phyloP scores from a whole-genome alignment of 2,888 invertebrate species.

The Myathropa florea region DNA sequence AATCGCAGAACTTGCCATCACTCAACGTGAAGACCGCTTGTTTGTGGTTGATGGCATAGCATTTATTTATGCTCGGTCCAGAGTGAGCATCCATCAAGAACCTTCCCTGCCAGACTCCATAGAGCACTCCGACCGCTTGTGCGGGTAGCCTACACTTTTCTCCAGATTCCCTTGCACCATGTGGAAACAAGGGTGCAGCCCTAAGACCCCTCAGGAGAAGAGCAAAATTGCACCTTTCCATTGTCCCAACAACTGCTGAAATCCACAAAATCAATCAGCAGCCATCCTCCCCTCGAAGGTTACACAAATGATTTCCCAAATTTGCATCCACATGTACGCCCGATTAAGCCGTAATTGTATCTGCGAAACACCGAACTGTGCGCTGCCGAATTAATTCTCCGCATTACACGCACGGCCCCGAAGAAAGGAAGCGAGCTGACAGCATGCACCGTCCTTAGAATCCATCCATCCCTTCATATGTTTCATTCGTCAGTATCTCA shows the following conservation, averaged over 20 bases:
- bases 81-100: not conserved
- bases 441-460: slow-evolving; percentile 41
- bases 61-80: not conserved
- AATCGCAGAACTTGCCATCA: not conserved
- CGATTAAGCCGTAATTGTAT: slow-evolving; percentile 36
- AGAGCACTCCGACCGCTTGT: not conserved
- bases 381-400: slow-evolving; percentile 35
- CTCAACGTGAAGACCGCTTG: not conserved
- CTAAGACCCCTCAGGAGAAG: not conserved
- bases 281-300: not conserved
- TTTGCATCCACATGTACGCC: slow-evolving; percentile 32
- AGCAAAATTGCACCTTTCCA: not conserved
- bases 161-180: too few relatives aligned
- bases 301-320: not conserved
- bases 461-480: slow-evolving; percentile 37
- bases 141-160: not conserved
- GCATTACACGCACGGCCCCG: slow-evolving; percentile 22
- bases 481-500: slow-evolving; percentile 38
- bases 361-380: slow-evolving; percentile 6
- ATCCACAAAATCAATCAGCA: not conserved
- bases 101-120: not conserved
- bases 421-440: not conserved
- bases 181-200: not conserved
- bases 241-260: not conserved
- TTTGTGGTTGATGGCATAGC: not conserved